Evolutionary conservation across 2,888 invertebrate species (phyloP).

Genomic region (Caenorhabditis becei): DNA sequence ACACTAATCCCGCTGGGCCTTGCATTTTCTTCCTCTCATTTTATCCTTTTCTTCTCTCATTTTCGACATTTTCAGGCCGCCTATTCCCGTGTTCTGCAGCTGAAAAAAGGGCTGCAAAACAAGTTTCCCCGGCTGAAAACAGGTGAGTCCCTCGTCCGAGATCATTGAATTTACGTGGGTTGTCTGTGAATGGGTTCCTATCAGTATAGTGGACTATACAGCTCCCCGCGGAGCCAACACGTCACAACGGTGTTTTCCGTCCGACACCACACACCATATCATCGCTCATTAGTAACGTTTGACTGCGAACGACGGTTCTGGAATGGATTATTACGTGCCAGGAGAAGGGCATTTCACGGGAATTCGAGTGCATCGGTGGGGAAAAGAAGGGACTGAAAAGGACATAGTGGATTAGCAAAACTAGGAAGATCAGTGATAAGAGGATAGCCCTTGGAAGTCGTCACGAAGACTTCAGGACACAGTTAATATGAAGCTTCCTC

Average conservation of each 20-base stretch:
- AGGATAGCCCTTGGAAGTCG: too few relatives aligned
- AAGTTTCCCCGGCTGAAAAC: background rate
- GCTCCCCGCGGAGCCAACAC: background rate
- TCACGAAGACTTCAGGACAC: too few relatives aligned
- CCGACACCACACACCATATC: constrained; percentile 6
- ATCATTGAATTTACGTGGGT: background rate
- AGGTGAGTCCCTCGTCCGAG: constrained; percentile 7
- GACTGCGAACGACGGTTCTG: constrained; percentile 23
- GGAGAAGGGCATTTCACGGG: background rate
- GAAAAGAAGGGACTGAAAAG: too few relatives aligned
- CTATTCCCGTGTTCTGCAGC: background rate
- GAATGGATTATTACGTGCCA: background rate
- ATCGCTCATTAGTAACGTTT: constrained; percentile 37
- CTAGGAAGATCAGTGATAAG: background rate
- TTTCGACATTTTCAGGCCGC: background rate
- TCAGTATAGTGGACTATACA: constrained; percentile 10
- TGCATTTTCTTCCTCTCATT: constrained; percentile 2
- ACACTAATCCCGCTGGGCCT: constrained; percentile 21
- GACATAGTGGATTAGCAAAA: background rate
- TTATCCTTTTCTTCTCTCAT: background rate
- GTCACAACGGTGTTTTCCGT: background rate
- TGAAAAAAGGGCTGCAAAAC: constrained; percentile 1
- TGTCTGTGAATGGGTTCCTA: background rate
- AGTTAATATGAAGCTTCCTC: too few relatives aligned
- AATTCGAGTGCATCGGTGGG: too few relatives aligned